Evolutionary conservation across 2,113 vertebrate genomes (phyloP), one percentile per base, ranked within the genome.

Genomic region (Ardeotis arabs): DNA sequence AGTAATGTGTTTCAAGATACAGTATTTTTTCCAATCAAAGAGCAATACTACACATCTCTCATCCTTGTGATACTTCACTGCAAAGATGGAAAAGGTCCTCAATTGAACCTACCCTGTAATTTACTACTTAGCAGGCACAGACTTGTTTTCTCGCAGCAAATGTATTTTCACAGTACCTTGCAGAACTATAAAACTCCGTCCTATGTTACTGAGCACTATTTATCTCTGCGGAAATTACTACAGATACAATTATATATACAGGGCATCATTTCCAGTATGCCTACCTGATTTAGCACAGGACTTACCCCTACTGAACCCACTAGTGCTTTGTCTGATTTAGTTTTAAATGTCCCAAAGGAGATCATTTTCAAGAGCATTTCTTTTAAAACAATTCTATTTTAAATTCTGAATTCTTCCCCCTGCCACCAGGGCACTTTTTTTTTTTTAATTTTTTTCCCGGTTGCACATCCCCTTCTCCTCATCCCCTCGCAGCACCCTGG

Each of bases 281-380:
- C 17, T 13, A 17, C 18, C 6, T 19, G 13, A 27, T 18, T 23
- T 7, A 37, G 27, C 80, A 12, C 27, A 18, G 17, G 12, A 25
- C 10, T 23, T 4, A 5, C 1, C 3, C 55, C 17, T 14, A 5
- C 11, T 1, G 37, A 60, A 47, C 28, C 22, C 18, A 1, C 44
- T 0, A 9, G 6, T 7, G 13, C 2, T 44, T 47, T 9, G 28
- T 6, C 31, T 1, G 6, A 4, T 6, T 47, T 8, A 10, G 23
- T 1, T 24, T 28, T 2, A 3, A 9, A 28, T 0, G 31, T 18
- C 28, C 49, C 58, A 20, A 31, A 9, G 0, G 1, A 39, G 6
- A 20, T 19, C n/a, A 22, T 16, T 67, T 64, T 17, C 78, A 72
- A 37, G 5, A 35, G 16, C 55, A 12, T 12, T 16, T 31, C 7